Base-by-base conservation (phyloP, 2,113 vertebrate genomes). In the Illadopsis cleaveri region DNA sequence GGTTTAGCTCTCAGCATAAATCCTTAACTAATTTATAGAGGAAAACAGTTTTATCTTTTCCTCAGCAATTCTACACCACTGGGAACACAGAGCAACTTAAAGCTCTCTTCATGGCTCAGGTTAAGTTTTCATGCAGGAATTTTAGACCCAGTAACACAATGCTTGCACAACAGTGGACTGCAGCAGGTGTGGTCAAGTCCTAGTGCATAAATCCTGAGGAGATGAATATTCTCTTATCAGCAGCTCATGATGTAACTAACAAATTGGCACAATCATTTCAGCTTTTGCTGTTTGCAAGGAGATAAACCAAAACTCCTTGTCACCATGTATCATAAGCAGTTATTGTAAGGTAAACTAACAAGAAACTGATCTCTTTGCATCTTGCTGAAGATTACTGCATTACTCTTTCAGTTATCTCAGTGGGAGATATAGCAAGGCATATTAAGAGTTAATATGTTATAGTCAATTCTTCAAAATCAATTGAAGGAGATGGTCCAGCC, bases 251-350 rank as follows among this genome's bases (percentile, higher is more conserved):
- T 8, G 12, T 40, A 72, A 58, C 18, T 58, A 44, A 62, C 20
- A 38, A 81, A 82, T 6, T 31, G 28, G 15, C 33, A 91, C 45
- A 90, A 75, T 10, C 25, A 76, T 24, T 57, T 57, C 51, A 82
- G 14, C 38, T 48, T 85, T 54, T 81, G 28, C 48, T 70, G 12
- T 33, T 86, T 71, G 42, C 57, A 48, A 45, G 38, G 60, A 92
- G 47, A 30, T 30, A 5, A 64, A 79, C 7, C 0, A 0, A 57
- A 30, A 71, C 7, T 10, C 37, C 23, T 47, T 44, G 47, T 33
- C 60, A 84, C 13, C 2, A 1, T 4, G 2, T 19, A 61, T 33
- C 28, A 38, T n/a, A 50, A 65, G 15, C 23, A 57, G 10, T 45
- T 12, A 48, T 2, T 15, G 94, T 96, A 95, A 90, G 89, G 15